phyloP scores from a whole-genome alignment of 2,113 vertebrate species.

The Dendropsophus ebraccatus region DNA sequence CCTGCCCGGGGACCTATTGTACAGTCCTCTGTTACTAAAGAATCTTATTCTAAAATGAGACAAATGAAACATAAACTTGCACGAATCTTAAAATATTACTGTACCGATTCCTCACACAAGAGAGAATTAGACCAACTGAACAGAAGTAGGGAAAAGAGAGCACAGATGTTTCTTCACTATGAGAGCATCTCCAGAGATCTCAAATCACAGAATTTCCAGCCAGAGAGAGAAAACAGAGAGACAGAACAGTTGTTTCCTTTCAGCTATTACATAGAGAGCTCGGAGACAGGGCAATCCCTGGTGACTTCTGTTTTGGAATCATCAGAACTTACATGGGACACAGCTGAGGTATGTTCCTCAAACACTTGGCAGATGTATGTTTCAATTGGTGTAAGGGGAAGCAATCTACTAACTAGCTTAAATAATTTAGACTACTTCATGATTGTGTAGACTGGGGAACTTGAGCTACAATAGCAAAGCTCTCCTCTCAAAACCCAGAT shows the following conservation, averaged over 20 bases:
- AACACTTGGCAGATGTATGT: conserved; percentile 23
- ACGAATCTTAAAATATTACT: conserved; percentile 21
- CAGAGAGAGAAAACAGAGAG: conserved; percentile 8
- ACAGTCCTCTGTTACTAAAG: conserved; percentile 2
- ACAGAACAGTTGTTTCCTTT: conserved; percentile 55
- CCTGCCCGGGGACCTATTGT: conserved; percentile 18
- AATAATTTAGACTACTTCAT: conserved; percentile 19
- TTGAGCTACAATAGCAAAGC: background rate
- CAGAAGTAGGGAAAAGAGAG: conserved; percentile 43
- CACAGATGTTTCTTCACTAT: conserved; percentile 51
- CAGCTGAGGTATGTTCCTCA: conserved; percentile 42
- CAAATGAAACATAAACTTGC: conserved; percentile 33
- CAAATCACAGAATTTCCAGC: conserved; percentile 37
- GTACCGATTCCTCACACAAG: background rate
- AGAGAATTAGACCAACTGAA: conserved; percentile 35
- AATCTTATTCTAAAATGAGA: conserved; percentile 27
- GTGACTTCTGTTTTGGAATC: conserved; percentile 34
- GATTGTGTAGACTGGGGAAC: background rate
- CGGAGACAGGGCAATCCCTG: conserved; percentile 37
- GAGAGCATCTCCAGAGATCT: conserved; percentile 52
- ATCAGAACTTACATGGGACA: conserved; percentile 35
- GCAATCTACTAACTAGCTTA: conserved; percentile 5
- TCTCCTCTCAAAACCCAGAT: background rate
- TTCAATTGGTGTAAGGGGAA: conserved; percentile 34
- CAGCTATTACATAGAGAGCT: conserved; percentile 42